These are phyloP conservation scores for Steromphala cineraria DNA, from an alignment of 2,888 invertebrate species.

Conservation along the genomic window DNA sequence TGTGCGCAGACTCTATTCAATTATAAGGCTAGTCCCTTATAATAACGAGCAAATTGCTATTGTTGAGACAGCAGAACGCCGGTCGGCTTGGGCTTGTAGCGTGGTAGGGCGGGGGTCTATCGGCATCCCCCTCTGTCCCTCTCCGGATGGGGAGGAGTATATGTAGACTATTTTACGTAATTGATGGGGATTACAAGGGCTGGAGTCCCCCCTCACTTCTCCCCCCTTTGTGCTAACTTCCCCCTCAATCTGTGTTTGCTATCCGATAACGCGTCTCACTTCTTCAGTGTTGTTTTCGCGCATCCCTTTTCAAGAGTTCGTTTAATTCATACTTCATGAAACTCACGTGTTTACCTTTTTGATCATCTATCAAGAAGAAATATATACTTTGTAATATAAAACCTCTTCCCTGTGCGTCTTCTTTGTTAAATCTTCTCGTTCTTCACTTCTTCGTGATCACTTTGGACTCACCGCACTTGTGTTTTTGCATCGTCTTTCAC, in stretches of 20 bases:
- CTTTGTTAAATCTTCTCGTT: neutral
- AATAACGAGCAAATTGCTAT: constrained; percentile 19
- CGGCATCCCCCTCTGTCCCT: neutral
- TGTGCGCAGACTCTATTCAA: constrained; percentile 28
- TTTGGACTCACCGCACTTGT: no score
- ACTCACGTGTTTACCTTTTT: no score
- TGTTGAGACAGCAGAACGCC: neutral
- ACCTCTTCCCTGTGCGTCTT: neutral
- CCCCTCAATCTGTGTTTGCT: no score
- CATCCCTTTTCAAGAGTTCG: no score
- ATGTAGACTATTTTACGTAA: neutral
- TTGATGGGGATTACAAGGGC: no score
- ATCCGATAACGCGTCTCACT: no score
- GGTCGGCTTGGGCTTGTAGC: neutral
- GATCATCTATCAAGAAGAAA: neutral
- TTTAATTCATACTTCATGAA: no score
- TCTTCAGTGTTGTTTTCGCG: no score
- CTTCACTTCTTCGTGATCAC: no score
- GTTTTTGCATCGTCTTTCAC: no score
- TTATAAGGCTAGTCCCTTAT: constrained; percentile 8
- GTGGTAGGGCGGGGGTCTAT: neutral
- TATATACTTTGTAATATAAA: neutral
- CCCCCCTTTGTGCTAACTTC: no score
- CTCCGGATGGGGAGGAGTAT: neutral
- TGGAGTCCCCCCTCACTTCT: no score